phyloP scores from a whole-genome alignment of 2,797 vertebrate genomes.

The Euphonia xanthogaster region DNA sequence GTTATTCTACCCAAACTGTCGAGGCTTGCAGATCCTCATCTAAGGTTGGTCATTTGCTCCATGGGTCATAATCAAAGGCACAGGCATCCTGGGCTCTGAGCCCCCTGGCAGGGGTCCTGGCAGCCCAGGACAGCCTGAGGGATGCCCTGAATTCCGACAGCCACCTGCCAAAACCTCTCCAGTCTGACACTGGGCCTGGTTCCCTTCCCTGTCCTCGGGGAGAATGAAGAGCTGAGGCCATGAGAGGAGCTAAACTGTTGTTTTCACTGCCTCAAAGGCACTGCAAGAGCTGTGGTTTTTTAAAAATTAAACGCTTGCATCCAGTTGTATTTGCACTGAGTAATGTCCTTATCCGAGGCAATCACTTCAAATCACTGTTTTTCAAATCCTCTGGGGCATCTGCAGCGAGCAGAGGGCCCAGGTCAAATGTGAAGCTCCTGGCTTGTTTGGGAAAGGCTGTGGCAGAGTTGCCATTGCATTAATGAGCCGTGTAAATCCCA shows the following conservation, averaged over 20 bases:
- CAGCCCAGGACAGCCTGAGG: no score
- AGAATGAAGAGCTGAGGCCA: background rate
- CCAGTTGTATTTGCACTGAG: constrained; percentile 36
- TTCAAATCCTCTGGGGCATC: constrained; percentile 12
- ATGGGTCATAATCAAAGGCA: no score
- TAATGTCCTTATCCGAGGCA: background rate
- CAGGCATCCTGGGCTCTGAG: no score
- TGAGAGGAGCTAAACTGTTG: background rate
- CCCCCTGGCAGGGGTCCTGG: no score
- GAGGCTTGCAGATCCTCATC: no score
- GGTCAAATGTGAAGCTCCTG: constrained; percentile 42
- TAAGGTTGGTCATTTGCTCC: no score
- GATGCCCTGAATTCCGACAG: no score
- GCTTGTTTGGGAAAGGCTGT: background rate
- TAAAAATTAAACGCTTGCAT: constrained; percentile 35
- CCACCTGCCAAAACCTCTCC: background rate
- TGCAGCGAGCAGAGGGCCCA: background rate
- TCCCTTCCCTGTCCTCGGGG: background rate
- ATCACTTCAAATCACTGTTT: constrained; percentile 57
- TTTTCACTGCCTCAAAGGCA: background rate
- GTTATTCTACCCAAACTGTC: no score
- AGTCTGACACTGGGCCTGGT: background rate
- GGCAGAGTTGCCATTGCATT: background rate
- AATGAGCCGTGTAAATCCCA: constrained; percentile 28
- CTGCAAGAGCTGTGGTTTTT: background rate